Conservation (phyloP, 2,888 invertebrate species). For the Aquatica leii region DNA sequence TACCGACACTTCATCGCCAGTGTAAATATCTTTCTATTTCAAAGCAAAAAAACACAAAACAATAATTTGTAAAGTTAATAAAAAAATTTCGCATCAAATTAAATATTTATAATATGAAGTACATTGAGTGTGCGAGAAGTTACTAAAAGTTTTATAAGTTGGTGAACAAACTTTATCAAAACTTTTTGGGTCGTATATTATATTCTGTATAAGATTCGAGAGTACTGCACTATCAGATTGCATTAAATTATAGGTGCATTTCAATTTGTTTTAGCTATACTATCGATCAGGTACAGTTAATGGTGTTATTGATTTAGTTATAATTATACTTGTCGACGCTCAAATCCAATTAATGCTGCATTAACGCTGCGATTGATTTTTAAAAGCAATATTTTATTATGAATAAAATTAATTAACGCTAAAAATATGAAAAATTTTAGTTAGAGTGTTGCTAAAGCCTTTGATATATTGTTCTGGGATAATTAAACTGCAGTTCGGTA, state of each 20-base stretch:
- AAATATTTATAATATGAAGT: conserved; percentile 2
- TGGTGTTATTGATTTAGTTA: conserved; percentile 23
- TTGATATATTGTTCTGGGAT: no score
- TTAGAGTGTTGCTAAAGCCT: no score
- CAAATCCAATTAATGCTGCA: conserved; percentile 52
- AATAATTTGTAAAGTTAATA: neutral
- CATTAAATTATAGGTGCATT: conserved; percentile 12
- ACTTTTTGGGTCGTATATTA: conserved; percentile 4
- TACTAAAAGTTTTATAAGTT: conserved; percentile 7
- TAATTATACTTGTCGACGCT: conserved; percentile 40
- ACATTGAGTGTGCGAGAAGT: neutral
- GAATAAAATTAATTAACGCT: conserved; percentile 46
- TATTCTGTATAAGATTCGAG: conserved; percentile 2
- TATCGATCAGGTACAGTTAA: conserved; percentile 8
- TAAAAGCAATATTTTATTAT: conserved; percentile 47
- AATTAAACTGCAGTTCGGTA: no score
- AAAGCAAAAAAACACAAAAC: neutral
- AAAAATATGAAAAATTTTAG: conserved; percentile 1
- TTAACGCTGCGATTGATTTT: conserved; percentile 45
- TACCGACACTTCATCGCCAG: neutral
- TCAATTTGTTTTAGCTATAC: neutral
- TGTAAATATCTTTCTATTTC: neutral
- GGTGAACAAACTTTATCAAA: conserved; percentile 7
- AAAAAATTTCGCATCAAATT: neutral
- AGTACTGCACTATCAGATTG: conserved; percentile 7